Conservation (phyloP, 2,113 vertebrate species). For the Lepidothrix coronata region DNA sequence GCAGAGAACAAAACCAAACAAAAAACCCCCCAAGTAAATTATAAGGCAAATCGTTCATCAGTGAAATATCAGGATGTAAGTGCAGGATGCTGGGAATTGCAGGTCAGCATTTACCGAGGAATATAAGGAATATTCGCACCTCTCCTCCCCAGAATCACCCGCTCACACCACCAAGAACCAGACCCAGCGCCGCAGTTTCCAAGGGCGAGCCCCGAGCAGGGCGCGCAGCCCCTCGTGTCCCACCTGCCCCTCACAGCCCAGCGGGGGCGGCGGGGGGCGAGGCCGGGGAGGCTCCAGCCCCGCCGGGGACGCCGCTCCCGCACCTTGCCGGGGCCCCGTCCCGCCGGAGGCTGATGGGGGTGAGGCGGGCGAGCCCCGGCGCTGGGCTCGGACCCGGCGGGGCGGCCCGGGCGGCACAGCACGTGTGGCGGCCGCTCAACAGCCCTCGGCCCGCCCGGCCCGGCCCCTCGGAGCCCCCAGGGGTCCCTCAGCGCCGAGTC, state of each 20-base stretch:
- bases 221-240: fast-evolving
- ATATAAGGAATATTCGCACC: background rate
- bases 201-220: background rate
- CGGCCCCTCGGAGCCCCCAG: too few relatives aligned
- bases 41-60: background rate
- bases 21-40: background rate
- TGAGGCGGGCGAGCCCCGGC: background rate
- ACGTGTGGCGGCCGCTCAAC: background rate
- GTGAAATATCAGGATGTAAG: fast-evolving
- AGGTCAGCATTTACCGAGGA: background rate
- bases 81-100: fast-evolving
- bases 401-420: background rate
- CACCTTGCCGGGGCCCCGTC: background rate
- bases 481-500: too few relatives aligned
- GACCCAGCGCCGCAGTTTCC: background rate
- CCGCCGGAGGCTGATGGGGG: background rate
- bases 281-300: background rate
- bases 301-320: background rate
- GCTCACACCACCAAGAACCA: background rate
- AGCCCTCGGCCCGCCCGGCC: background rate
- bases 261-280: background rate
- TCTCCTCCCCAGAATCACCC: background rate
- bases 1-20: background rate
- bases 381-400: too few relatives aligned
- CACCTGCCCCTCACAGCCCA: background rate